phyloP scores from a whole-genome alignment of 2,797 vertebrate species.

The Malurus leucopterus region DNA sequence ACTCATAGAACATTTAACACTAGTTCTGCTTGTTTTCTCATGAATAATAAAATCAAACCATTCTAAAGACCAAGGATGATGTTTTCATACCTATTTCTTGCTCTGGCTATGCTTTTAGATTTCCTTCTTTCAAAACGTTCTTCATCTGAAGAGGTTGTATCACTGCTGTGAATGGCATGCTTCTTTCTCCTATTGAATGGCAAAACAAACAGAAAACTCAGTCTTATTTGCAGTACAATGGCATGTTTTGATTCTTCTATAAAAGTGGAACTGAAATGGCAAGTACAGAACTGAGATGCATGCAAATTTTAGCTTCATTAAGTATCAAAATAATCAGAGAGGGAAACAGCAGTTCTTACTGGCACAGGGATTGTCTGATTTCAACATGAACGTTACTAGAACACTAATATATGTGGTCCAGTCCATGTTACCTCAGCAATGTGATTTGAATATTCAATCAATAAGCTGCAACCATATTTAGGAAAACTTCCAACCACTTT shows the following conservation, averaged over 20 bases:
- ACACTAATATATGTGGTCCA: not conserved
- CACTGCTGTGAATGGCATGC: constrained; percentile 98
- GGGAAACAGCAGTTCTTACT: not conserved
- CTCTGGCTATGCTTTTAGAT: constrained; percentile 96
- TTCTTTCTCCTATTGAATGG: constrained; percentile 87
- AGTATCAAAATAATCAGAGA: not conserved
- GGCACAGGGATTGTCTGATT: not conserved
- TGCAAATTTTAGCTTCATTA: not conserved
- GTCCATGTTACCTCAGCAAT: not conserved
- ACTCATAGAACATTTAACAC: not conserved
- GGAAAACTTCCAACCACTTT: not conserved
- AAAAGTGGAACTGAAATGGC: not conserved
- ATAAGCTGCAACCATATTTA: not conserved
- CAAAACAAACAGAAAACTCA: constrained; percentile 21
- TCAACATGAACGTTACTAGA: not conserved
- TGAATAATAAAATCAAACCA: not conserved
- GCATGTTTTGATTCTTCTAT: not conserved
- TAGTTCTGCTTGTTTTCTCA: not conserved
- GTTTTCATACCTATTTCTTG: constrained; percentile 87
- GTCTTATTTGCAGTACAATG: not conserved
- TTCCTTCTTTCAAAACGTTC: constrained; percentile 97
- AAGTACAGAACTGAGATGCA: not conserved
- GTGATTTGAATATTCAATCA: not conserved
- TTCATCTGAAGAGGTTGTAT: constrained; percentile 97
- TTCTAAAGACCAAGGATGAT: not conserved